A percentile compares a stretch with the other conserved stretches of the same genome.
These are phyloP conservation scores for Hydrolagus affinis DNA, from an alignment of 2,113 vertebrate genomes.

Conservation along the genomic window DNA sequence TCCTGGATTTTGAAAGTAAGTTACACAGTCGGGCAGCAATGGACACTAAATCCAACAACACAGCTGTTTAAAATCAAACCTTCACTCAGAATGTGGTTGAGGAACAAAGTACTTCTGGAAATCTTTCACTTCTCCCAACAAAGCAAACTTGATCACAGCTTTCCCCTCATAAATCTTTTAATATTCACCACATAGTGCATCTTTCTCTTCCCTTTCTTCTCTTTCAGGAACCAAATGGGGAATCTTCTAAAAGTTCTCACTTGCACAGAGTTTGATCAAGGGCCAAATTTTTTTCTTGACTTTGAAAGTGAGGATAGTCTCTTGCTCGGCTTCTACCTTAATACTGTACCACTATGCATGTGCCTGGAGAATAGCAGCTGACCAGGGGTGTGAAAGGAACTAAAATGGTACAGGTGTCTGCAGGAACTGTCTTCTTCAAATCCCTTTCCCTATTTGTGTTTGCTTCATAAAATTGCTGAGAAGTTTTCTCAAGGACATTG, in stretches of 20 bases:
- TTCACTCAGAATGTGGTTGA: conserved; percentile 35
- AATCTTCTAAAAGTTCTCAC: conserved; percentile 80
- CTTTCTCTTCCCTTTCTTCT: conserved; percentile 53
- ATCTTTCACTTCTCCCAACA: conserved; percentile 17
- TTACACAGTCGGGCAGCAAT: conserved; percentile 41
- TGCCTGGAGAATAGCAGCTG: not conserved
- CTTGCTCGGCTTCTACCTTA: conserved; percentile 49
- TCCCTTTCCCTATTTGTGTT: not conserved
- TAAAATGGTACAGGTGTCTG: not conserved
- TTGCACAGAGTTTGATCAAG: conserved; percentile 88
- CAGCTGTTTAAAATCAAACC: conserved; percentile 19
- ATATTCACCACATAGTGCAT: conserved; percentile 43
- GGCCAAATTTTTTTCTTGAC: conserved; percentile 90
- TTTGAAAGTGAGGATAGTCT: conserved; percentile 83
- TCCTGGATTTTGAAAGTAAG: conserved; percentile 99
- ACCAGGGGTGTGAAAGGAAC: conserved; percentile 20
- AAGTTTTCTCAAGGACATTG: not conserved
- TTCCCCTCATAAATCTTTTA: conserved; percentile 36
- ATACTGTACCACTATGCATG: conserved; percentile 11
- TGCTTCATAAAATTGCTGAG: not conserved
- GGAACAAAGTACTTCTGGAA: conserved; percentile 19
- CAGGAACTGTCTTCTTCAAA: not conserved
- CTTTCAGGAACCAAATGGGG: conserved; percentile 79
- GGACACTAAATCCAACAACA: not conserved
- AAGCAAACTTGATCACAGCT: conserved; percentile 10